Evolutionary conservation across 2,113 vertebrate genomes (phyloP), one percentile per base, ranked within the genome.

Genomic region (Amphiprion ocellaris): DNA sequence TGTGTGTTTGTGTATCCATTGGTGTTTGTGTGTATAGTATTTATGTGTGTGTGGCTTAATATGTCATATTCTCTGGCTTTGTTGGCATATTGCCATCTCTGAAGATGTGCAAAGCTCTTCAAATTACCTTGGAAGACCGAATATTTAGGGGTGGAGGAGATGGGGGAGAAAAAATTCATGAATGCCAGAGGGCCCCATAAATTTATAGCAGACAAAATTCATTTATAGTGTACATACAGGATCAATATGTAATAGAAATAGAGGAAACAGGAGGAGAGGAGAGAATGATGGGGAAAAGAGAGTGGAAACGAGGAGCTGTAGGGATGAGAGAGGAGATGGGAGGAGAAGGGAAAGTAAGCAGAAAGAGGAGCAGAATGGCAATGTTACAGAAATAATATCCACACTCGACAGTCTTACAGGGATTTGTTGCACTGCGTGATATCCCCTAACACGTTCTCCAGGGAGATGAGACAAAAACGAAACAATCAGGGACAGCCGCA

Each of bases 91-190:
- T 81, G 74, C 59, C 83, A 65, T 75, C 30, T 33, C 46, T 62
- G 54, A 84, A 44, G 75, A 68, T 4, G 17, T 82, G 66, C 62
- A 83, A 69, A 74, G 78, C 68, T 67, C 55, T 69, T 64, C n/a
- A 61, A 77, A 82, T 76, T 65, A 60, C 58, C 49, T 63, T 26
- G 21, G 61, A 86, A 28, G 56, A 63, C 52, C 9, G 23, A 74
- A 86, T 87, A 83, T 86, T 84, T 83, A 84, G 72, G 79, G 86
- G 53, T 44, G 23, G 24, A 61, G 67, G 74, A 71, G 79, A 82
- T 61, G 55, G 64, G 30, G 21, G 21, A 49, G 59, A 70, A 77
- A 65, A 81, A 39, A 85, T 84, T 71, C 59, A 73, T 82, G 82
- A 81, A 78, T 74, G 68, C 80, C 72, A 37, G 60, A 73, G 79